These are phyloP conservation scores for Pheosia tremula DNA, from an alignment of 2,888 invertebrate species.

Conservation along the genomic window DNA sequence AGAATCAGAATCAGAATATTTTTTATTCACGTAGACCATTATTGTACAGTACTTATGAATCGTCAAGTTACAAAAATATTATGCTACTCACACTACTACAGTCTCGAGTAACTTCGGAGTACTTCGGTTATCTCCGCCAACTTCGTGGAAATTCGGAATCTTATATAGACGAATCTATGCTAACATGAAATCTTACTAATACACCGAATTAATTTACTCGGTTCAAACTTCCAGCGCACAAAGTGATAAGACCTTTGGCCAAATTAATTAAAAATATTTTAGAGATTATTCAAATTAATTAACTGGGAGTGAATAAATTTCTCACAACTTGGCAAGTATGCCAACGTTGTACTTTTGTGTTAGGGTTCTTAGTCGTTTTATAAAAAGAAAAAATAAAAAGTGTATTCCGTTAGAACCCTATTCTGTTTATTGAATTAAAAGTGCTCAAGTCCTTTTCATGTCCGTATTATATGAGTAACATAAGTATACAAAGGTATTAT, in stretches of 20 bases:
- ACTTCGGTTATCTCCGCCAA: slow-evolving; percentile 20
- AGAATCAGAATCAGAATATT: no score
- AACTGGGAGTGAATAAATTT: slow-evolving; percentile 19
- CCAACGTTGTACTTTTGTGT: background rate
- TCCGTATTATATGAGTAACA: no score
- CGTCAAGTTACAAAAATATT: no score
- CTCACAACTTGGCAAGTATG: background rate
- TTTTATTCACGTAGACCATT: no score
- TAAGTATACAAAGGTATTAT: no score
- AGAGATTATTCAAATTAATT: slow-evolving; percentile 32
- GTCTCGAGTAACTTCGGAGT: slow-evolving; percentile 29
- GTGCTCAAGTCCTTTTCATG: no score
- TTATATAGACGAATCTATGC: slow-evolving; percentile 17
- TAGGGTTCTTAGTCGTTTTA: no score
- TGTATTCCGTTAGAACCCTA: no score
- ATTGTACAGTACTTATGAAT: no score
- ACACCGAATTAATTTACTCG: slow-evolving; percentile 27
- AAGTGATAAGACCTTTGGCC: slow-evolving; percentile 30
- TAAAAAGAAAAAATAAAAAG: no score
- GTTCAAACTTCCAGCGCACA: slow-evolving; percentile 20
- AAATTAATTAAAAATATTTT: slow-evolving; percentile 37
- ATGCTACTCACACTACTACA: no score
- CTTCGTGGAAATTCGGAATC: slow-evolving; percentile 18
- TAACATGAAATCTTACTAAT: slow-evolving; percentile 29
- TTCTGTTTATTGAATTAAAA: no score